These are phyloP conservation scores for Apamea epomidion DNA, from an alignment of 2,888 invertebrate species.

Conservation along the genomic window DNA sequence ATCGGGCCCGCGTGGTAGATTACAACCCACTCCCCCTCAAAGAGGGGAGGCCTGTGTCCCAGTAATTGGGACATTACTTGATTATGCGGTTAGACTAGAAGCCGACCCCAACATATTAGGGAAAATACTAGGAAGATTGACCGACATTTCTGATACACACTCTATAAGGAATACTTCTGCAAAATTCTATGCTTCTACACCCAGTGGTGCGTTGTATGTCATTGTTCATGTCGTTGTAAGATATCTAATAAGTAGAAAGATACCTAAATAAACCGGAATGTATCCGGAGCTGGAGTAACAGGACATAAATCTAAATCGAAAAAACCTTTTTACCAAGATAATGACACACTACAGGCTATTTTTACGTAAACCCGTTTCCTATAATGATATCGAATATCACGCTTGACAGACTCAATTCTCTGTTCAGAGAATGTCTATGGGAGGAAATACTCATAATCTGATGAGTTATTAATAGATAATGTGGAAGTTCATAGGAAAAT, in stretches of 20 bases:
- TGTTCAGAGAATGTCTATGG: slow-evolving; percentile 21
- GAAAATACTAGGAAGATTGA: background rate
- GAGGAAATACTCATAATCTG: slow-evolving; percentile 20
- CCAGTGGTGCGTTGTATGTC: background rate
- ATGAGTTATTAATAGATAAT: slow-evolving; percentile 2
- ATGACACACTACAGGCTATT: slow-evolving; percentile 36
- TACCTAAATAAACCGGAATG: slow-evolving; percentile 17
- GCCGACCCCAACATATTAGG: background rate
- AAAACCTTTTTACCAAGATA: slow-evolving; percentile 45
- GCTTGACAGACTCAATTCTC: slow-evolving; percentile 23
- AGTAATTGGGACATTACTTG: background rate
- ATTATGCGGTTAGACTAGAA: background rate
- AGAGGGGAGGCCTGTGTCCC: background rate
- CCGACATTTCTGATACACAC: background rate
- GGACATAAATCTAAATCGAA: slow-evolving; percentile 44
- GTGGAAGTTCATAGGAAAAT: slow-evolving; percentile 1
- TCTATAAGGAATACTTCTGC: background rate
- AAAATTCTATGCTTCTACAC: background rate
- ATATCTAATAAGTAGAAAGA: slow-evolving; percentile 1
- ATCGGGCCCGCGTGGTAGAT: too few relatives aligned
- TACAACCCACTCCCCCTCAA: too few relatives aligned
- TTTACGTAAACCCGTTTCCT: slow-evolving; percentile 48
- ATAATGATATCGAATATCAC: slow-evolving; percentile 52
- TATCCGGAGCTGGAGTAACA: slow-evolving; percentile 12
- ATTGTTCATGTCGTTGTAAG: background rate